phyloP scores from a whole-genome alignment of 2,113 vertebrate species.

The Carlito syrichta region DNA sequence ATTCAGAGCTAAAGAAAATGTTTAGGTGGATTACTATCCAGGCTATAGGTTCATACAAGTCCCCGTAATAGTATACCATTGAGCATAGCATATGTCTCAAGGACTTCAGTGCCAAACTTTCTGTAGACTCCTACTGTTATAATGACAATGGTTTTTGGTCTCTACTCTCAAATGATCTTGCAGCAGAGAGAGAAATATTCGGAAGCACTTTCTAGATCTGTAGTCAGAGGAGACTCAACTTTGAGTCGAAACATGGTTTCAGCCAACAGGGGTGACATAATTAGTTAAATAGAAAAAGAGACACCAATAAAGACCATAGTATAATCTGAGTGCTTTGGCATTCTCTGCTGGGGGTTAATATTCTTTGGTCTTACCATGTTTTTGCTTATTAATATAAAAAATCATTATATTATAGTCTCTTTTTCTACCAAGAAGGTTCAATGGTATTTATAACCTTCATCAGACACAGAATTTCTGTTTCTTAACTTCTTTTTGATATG shows the following conservation, averaged over 20 bases:
- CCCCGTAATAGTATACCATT: neutral
- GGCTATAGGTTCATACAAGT: neutral
- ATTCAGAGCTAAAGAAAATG: constrained; percentile 44
- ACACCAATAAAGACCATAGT: neutral
- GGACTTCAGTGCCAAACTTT: neutral
- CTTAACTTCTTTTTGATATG: neutral
- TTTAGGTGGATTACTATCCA: neutral
- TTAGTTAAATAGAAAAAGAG: neutral
- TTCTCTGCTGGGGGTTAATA: neutral
- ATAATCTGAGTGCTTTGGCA: neutral
- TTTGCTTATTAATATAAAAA: neutral
- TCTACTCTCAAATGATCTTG: neutral
- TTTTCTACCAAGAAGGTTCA: neutral
- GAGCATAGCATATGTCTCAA: neutral
- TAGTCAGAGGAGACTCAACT: neutral
- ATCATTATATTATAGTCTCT: neutral
- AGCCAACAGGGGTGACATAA: neutral
- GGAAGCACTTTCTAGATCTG: neutral
- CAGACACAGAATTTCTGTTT: neutral
- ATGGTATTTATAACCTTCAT: neutral
- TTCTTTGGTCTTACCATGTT: neutral
- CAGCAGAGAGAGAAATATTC: neutral
- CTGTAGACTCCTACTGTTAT: neutral
- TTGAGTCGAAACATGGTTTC: neutral
- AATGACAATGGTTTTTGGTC: neutral